Evolutionary conservation across 2,797 vertebrate genomes (phyloP), one percentile per base, ranked within the genome.

Genomic region (Tympanoctomys barrerae): DNA sequence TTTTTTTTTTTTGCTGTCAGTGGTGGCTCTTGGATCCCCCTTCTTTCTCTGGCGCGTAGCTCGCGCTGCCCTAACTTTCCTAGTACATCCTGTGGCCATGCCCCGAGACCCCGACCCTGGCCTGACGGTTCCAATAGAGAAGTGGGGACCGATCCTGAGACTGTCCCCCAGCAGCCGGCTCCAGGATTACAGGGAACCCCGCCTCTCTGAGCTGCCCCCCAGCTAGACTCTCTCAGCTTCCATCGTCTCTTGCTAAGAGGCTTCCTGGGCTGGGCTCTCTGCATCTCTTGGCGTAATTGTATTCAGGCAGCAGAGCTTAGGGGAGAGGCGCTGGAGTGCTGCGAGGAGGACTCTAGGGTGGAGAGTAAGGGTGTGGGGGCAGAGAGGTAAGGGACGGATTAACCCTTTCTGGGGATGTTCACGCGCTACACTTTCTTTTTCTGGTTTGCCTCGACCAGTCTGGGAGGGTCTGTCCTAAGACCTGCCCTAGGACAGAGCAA

Each of bases 41-140:
- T 66, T 7, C 28, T 36, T 79, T 62, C 33, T 39, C 52, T 5
- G 8, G 91, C 52, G 31, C 86, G 0, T 71, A 57, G 85, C 64
- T 75, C 80, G 11, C 2, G 49, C 77, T 22, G 54, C 59, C 89
- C 68, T 68, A 96, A 97, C 97, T 97, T 97, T 79, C n/a, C 21
- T 22, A 0, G 18, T 39, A n/a, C 36, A 3, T 75, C 61, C 66
- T 19, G 73, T 54, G 62, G 79, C 26, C 77, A 59, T 61, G 36
- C 78, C 80, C 80, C 0, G 36, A 3, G 39, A 80, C 78, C 90
- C 93, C 46, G 10, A 42, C 61, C 54, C 7, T n/a, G 59, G 33
- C 22, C 33, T 73, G 8, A 22, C 39, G 13, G 28, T 36, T 33
- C 75, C 26, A 24, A 22, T 18, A 0, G 13, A 33, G 28, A 31